Conservation (phyloP, 2,797 vertebrate genomes). For the Hoplostethus mediterraneus region DNA sequence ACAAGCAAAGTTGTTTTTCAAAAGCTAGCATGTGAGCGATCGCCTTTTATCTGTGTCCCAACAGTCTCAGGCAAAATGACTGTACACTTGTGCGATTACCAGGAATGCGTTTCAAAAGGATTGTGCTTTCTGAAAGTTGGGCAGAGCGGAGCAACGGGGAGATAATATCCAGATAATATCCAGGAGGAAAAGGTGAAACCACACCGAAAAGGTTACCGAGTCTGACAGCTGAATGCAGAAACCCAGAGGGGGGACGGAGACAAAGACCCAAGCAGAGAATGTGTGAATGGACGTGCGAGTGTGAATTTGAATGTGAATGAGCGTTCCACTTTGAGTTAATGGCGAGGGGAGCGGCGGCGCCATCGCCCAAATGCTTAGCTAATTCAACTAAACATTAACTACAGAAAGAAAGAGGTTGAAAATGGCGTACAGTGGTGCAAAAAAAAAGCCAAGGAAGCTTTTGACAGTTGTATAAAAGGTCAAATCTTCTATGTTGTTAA, state of each 20-base stretch:
- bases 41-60: neutral
- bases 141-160: neutral
- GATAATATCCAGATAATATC: neutral
- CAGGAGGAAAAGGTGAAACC: neutral
- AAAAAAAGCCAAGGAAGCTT: neutral
- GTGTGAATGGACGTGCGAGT: neutral
- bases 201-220: neutral
- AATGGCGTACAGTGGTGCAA: neutral
- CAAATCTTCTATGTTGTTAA: neutral
- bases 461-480: neutral
- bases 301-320: neutral
- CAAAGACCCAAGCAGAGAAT: neutral
- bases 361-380: neutral
- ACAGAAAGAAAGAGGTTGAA: neutral
- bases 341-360: too few species aligned
- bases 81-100: neutral
- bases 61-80: constrained; percentile 3
- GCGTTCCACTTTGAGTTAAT: neutral
- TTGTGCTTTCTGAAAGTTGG: neutral
- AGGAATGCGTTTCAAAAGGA: constrained; percentile 6
- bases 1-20: constrained; percentile 18
- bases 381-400: neutral
- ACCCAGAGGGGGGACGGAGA: neutral
- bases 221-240: neutral
- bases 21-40: neutral